Evolutionary conservation across 2,888 invertebrate genomes (phyloP), one percentile per base, ranked within the genome.

Genomic region (Neoascia interrupta): DNA sequence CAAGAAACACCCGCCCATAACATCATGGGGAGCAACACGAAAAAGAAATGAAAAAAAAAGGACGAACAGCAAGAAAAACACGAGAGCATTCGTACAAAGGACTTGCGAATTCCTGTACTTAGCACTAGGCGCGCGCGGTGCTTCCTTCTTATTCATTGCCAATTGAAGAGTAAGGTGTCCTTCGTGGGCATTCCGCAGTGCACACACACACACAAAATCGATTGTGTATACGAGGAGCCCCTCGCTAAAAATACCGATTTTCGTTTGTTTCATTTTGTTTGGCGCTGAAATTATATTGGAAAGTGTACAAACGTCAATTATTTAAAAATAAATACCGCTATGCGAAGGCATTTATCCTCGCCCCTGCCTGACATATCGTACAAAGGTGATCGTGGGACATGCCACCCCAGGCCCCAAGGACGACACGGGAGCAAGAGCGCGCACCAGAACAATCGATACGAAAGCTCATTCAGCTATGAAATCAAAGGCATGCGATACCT

Each of bases 311-410:
- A 64, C 60, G 53, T 76, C 75, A 76, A 68, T 79, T 73, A 68
- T 68, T 73, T 79, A 79, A 79, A 79, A 79, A 79, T 79, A 79
- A 79, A 79, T 68, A 73, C 49, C 37, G 39, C 39, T 47, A 51
- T 58, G 51, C 53, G 45, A 58, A 76, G 21, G 63, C 64, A 63
- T 26, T 13, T 56, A 19, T 19, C 11, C 26, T 11, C 15, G 6
- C 26, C 3, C 16, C 13, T 26, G 13, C n/a, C 23, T n/a, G 26
- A 39, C 31, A 41, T 18, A 16, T 23, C 10, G 39, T 18, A 10
- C 31, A 21, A 56, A 23, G 64, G 43, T 39, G 49, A 61, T 68
- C 49, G 54, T 31, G 41, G 68, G 56, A 15, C 43, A 39, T 31
- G 8, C 8, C 4, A 5, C 4, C 5, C 15, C 39, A 18, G 10